These are phyloP conservation scores for Lumbricus terrestris DNA, from an alignment of 2,888 invertebrate species.

Conservation along the genomic window DNA sequence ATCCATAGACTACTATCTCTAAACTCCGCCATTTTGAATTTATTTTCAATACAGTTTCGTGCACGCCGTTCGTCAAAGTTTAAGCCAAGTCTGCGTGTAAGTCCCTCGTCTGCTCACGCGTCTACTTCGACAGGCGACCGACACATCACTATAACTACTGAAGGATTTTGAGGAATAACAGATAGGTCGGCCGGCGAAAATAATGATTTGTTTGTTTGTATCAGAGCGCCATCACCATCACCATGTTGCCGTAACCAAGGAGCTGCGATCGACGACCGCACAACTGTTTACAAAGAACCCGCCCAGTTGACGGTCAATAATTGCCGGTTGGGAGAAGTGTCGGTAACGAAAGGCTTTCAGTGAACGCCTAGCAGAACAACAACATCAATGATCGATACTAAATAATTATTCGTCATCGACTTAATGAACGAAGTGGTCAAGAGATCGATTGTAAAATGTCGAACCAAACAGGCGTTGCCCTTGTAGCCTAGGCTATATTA, in stretches of 20 bases:
- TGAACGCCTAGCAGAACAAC: neutral
- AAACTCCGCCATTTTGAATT: neutral
- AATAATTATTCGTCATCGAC: neutral
- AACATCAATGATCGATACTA: neutral
- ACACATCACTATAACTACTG: neutral
- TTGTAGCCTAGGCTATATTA: no score
- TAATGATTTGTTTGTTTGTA: neutral
- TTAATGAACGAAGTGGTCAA: neutral
- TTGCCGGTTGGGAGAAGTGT: neutral
- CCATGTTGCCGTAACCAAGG: neutral
- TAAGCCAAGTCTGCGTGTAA: neutral
- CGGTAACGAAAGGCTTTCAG: neutral
- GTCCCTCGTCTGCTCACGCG: neutral
- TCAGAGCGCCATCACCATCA: neutral
- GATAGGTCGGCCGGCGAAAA: neutral
- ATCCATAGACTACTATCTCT: conserved; percentile 14
- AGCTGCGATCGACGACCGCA: neutral
- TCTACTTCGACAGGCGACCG: neutral
- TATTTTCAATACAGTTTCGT: neutral
- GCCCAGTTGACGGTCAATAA: neutral
- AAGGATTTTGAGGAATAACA: neutral
- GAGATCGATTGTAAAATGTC: neutral
- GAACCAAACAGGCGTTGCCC: neutral
- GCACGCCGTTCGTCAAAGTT: neutral
- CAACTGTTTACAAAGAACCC: neutral